Conservation (phyloP, 2,113 vertebrate genomes). For the Proteles cristata region DNA sequence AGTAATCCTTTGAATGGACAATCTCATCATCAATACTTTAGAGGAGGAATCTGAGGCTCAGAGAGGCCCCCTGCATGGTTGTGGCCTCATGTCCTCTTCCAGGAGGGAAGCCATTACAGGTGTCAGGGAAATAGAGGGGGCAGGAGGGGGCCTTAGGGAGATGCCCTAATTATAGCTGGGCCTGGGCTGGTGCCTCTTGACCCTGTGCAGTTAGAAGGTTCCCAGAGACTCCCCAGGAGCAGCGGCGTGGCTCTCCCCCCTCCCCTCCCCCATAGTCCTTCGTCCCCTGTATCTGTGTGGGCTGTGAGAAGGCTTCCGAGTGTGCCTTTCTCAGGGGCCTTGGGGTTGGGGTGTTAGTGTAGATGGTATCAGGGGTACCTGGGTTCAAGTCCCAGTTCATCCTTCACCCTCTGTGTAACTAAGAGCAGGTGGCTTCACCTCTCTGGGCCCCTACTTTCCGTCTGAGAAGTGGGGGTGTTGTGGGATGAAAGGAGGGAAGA, state of each 20-base stretch:
- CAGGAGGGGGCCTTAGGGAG: background rate
- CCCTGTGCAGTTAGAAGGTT: background rate
- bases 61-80: background rate
- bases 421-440: background rate
- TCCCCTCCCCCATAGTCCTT: fast-evolving
- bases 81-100: background rate
- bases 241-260: background rate
- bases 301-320: fast-evolving
- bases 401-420: background rate
- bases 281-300: background rate
- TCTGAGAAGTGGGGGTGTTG: background rate
- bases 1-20: too few relatives aligned
- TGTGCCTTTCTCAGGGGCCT: background rate
- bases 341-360: background rate
- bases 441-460: background rate
- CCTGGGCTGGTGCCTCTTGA: background rate
- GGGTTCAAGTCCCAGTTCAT: background rate
- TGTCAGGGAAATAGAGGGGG: background rate
- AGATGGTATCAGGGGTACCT: background rate
- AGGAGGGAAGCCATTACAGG: background rate
- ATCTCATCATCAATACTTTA: background rate
- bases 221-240: background rate
- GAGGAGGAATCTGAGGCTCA: background rate
- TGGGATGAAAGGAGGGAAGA: background rate
- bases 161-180: background rate